Conservation (phyloP, 2,113 vertebrate species). For the Sitta europaea region DNA sequence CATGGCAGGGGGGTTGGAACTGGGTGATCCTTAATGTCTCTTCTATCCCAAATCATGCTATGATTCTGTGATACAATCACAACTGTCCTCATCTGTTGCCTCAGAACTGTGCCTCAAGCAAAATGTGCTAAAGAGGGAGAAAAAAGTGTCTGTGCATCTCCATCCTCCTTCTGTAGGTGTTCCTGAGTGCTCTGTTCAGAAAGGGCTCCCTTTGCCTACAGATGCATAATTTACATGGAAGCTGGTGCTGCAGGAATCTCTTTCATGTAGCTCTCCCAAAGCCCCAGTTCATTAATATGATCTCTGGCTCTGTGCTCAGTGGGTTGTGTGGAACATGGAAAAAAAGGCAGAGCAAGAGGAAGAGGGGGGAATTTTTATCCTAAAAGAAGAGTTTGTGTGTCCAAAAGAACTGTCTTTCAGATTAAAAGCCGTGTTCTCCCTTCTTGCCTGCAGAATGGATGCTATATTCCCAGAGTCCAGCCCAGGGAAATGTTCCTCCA, state of each 20-base stretch:
- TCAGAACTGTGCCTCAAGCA: background rate
- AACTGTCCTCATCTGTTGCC: rapidly evolving
- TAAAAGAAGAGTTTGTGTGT: background rate
- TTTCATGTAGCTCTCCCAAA: background rate
- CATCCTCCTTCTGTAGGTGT: background rate
- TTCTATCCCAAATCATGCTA: background rate
- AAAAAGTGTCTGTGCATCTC: background rate
- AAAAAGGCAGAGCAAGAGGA: background rate
- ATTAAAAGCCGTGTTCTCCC: background rate
- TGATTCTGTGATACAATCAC: background rate
- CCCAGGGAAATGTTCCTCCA: rapidly evolving
- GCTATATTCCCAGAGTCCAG: background rate
- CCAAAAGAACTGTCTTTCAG: background rate
- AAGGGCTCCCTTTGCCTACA: background rate
- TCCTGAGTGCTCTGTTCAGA: background rate
- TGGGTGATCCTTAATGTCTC: background rate
- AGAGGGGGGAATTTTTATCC: background rate
- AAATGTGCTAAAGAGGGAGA: background rate
- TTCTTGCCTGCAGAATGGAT: background rate
- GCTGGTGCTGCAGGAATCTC: background rate
- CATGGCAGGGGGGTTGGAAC: background rate
- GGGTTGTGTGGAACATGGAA: background rate
- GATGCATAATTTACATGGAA: background rate
- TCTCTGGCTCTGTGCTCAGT: background rate
- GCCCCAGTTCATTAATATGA: slow-evolving; percentile 17